A percentile compares a stretch with the other conserved stretches of the same genome.
phyloP scores from a whole-genome alignment of 1,140 invertebrate species.

The Babylonia areolata region DNA sequence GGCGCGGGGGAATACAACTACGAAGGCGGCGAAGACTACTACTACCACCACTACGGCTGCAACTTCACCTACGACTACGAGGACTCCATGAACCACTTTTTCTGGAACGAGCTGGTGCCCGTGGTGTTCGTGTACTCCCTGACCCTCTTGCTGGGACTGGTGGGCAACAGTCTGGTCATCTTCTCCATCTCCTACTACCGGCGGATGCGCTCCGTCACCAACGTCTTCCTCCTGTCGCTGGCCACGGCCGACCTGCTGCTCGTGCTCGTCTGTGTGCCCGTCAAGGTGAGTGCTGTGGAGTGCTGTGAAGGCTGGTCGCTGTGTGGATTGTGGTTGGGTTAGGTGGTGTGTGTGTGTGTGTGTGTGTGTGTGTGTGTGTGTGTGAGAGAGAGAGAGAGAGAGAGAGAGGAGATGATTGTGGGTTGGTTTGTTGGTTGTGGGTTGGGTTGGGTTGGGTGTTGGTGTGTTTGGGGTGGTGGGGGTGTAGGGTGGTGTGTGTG shows the following conservation, averaged over 20 bases:
- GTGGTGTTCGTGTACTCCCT: constrained; percentile 80
- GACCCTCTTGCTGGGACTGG: constrained; percentile 81
- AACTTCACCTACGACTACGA: constrained; percentile 59
- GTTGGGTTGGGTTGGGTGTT: too few species aligned
- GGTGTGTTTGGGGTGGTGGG: too few species aligned
- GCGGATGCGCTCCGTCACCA: constrained; percentile 82
- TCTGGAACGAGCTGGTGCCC: constrained; percentile 78
- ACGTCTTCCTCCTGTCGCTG: constrained; percentile 83
- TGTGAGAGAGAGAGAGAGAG: too few species aligned
- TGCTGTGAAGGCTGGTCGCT: too few species aligned
- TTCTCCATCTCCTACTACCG: constrained; percentile 78
- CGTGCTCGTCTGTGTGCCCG: constrained; percentile 69
- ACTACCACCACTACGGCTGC: constrained; percentile 32
- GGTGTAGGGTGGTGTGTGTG: too few species aligned
- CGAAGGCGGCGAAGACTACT: constrained; percentile 33
- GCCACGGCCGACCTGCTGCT: constrained; percentile 85
- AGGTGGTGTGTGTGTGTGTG: too few species aligned
- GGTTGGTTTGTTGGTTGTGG: too few species aligned
- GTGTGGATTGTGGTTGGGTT: too few species aligned
- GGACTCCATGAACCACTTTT: constrained; percentile 47
- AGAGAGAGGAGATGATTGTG: too few species aligned
- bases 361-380: too few species aligned
- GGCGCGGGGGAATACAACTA: too few species aligned
- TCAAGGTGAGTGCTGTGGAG: constrained; percentile 14
- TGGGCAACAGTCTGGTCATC: constrained; percentile 81